phyloP scores from a whole-genome alignment of 2,113 vertebrate species.

The Sciurus niger region DNA sequence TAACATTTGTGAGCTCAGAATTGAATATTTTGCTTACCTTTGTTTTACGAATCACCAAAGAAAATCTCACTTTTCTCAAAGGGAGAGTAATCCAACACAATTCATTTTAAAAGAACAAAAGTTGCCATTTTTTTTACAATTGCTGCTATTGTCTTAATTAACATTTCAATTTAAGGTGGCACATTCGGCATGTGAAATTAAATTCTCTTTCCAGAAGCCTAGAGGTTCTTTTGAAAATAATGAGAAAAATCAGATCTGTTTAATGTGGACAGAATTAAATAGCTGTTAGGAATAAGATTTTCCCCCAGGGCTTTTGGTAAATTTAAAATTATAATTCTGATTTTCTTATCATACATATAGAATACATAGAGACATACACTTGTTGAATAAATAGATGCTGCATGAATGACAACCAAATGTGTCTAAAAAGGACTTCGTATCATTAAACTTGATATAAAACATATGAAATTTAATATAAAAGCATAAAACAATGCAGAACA shows the following conservation, averaged over 20 bases:
- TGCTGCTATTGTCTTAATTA: slow-evolving; percentile 46
- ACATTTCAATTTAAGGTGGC: slow-evolving; percentile 19
- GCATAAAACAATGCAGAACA: not conserved
- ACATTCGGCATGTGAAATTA: slow-evolving; percentile 14
- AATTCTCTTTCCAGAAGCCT: slow-evolving; percentile 45
- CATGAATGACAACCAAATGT: not conserved
- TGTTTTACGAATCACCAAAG: slow-evolving; percentile 35
- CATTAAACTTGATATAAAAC: slow-evolving; percentile 8
- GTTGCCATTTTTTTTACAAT: not conserved
- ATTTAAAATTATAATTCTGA: slow-evolving; percentile 8
- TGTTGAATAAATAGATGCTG: not conserved
- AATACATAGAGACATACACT: not conserved
- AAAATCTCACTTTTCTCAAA: slow-evolving; percentile 45
- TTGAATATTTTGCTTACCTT: slow-evolving; percentile 48
- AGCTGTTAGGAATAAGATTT: not conserved
- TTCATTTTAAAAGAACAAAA: slow-evolving; percentile 62
- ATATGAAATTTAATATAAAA: not conserved
- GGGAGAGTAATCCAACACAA: slow-evolving; percentile 7
- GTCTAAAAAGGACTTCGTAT: not conserved
- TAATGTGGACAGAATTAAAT: not conserved
- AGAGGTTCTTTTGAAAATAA: slow-evolving; percentile 3
- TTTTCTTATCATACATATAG: not conserved
- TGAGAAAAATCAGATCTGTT: slow-evolving; percentile 47
- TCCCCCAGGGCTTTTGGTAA: not conserved
- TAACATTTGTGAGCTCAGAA: slow-evolving; percentile 19